phyloP scores from a whole-genome alignment of 2,113 vertebrate genomes.

The Bettongia penicillata region DNA sequence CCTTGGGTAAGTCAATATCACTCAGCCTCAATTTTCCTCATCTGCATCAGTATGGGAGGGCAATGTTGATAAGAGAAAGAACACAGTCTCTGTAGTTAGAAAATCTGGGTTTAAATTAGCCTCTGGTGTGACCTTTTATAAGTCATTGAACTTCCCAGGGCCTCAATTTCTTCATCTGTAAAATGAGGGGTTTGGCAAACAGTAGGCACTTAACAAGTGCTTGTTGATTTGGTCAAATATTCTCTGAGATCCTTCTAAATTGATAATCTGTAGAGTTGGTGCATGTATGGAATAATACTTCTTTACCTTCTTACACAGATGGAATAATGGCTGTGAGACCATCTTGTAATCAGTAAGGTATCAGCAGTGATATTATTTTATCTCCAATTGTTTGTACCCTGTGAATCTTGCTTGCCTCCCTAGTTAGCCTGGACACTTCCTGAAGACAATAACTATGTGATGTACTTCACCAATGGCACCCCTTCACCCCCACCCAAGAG shows the following conservation, averaged over 20 bases:
- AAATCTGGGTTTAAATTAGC: background rate
- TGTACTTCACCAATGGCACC: background rate
- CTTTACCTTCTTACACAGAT: background rate
- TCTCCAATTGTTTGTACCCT: background rate
- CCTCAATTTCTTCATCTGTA: background rate
- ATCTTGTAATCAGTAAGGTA: background rate
- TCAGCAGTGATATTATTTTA: background rate
- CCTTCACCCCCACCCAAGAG: background rate
- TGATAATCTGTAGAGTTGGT: background rate
- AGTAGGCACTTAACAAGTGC: background rate
- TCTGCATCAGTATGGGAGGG: background rate
- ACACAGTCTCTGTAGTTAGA: background rate
- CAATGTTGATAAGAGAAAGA: background rate
- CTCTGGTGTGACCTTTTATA: background rate
- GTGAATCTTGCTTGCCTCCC: background rate
- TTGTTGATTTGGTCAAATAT: background rate
- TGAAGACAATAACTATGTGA: background rate
- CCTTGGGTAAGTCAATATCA: background rate
- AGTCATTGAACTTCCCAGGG: background rate
- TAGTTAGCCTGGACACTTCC: background rate
- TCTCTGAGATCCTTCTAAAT: background rate
- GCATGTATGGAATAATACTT: background rate
- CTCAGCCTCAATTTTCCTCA: background rate
- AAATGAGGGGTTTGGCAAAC: background rate
- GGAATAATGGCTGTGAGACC: background rate